phyloP scores from a whole-genome alignment of 2,113 vertebrate genomes.

The Mustela lutreola region DNA sequence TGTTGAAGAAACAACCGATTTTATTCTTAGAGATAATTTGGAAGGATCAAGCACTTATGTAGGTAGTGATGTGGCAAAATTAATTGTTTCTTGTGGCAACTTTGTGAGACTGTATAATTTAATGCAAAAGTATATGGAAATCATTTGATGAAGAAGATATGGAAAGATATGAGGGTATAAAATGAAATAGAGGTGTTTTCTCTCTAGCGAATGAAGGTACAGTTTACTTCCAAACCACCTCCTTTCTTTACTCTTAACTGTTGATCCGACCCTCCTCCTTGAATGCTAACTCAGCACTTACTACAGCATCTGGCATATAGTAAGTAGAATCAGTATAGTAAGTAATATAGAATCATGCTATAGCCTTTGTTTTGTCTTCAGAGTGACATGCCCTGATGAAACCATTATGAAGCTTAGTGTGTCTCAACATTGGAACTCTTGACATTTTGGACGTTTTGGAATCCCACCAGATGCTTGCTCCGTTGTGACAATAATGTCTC shows the following conservation, averaged over 20 bases:
- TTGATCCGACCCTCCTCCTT: background rate
- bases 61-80: background rate
- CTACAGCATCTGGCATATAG: background rate
- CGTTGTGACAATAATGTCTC: background rate
- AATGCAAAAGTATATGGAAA: background rate
- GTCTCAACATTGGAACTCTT: background rate
- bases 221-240: background rate
- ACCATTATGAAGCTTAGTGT: background rate
- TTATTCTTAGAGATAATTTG: background rate
- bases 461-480: background rate
- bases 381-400: background rate
- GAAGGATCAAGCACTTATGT: background rate
- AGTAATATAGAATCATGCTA: background rate
- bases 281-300: background rate
- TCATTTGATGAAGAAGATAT: background rate
- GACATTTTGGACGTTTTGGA: background rate
- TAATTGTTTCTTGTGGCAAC: background rate
- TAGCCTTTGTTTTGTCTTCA: slow-evolving; percentile 33
- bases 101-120: background rate
- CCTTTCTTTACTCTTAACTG: background rate
- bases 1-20: background rate
- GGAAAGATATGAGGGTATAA: background rate
- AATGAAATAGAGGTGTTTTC: background rate
- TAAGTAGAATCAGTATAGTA: background rate
- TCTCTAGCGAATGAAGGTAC: background rate